Conservation (phyloP, 2,797 vertebrate species). For the Lutjanus campechanus region DNA sequence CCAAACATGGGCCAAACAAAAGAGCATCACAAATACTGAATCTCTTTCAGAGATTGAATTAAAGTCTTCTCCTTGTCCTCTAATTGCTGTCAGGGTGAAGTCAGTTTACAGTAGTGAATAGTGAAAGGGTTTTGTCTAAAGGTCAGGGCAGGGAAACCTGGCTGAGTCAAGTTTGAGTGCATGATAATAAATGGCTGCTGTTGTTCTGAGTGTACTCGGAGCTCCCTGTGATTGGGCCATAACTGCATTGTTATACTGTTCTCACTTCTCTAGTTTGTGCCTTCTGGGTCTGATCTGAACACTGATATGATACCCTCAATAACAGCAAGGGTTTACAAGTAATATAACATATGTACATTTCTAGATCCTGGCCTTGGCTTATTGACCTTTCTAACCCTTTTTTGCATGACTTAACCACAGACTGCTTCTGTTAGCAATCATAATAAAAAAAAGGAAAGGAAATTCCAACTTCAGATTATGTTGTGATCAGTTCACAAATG, state of each 20-base stretch:
- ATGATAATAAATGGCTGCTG: slow-evolving; percentile 53
- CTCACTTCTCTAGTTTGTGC: slow-evolving; percentile 16
- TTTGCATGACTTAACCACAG: not conserved
- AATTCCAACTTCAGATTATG: no score
- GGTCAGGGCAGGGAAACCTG: slow-evolving; percentile 46
- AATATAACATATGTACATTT: not conserved
- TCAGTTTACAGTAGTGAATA: slow-evolving; percentile 48
- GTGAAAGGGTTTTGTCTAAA: slow-evolving; percentile 50
- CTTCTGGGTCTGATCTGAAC: slow-evolving; percentile 43
- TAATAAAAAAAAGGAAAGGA: no score
- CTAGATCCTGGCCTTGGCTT: not conserved
- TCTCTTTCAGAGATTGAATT: slow-evolving; percentile 59
- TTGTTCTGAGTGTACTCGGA: slow-evolving; percentile 46
- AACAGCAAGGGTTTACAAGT: not conserved
- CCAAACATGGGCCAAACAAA: slow-evolving; percentile 46
- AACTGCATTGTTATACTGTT: slow-evolving; percentile 19
- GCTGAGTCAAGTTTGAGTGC: slow-evolving; percentile 17
- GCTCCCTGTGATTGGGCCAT: slow-evolving; percentile 30
- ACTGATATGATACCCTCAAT: slow-evolving; percentile 21
- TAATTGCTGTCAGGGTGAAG: slow-evolving; percentile 59
- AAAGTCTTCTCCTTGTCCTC: slow-evolving; percentile 44
- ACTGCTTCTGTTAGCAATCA: not conserved
- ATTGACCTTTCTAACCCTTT: not conserved
- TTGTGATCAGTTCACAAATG: no score
- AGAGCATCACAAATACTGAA: slow-evolving; percentile 47